Conservation (phyloP, 1,140 invertebrate genomes). For the Bombus affinis region DNA sequence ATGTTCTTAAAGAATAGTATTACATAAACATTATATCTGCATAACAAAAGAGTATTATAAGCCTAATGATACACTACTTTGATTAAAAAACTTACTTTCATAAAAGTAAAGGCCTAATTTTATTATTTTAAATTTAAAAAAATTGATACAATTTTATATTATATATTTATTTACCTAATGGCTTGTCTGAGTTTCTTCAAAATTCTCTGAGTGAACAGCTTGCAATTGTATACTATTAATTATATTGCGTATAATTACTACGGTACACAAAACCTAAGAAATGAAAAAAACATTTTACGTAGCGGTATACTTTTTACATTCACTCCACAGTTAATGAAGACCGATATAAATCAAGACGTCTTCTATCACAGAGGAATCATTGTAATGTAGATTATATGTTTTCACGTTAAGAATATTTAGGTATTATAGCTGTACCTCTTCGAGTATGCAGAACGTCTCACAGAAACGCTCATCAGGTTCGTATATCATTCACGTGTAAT, state of each 20-base stretch:
- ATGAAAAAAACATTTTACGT: not conserved
- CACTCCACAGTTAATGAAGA: not conserved
- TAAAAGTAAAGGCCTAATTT: not conserved
- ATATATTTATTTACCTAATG: too few species aligned
- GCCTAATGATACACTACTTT: too few species aligned
- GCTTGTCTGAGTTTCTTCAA: not conserved
- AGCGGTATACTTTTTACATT: not conserved
- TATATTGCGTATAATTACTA: not conserved
- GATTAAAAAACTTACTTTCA: too few species aligned
- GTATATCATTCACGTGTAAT: conserved; percentile 49
- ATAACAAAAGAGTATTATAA: too few species aligned
- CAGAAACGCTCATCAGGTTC: conserved; percentile 36
- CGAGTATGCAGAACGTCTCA: conserved; percentile 28
- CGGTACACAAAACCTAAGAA: not conserved
- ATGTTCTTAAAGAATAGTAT: too few species aligned
- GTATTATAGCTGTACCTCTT: conserved; percentile 15
- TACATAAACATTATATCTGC: too few species aligned
- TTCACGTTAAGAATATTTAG: not conserved
- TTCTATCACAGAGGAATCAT: not conserved
- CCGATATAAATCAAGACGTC: not conserved
- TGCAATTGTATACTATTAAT: not conserved
- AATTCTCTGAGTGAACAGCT: not conserved
- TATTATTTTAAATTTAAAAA: not conserved
- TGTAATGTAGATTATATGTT: not conserved
- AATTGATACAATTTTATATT: not conserved